phyloP scores from a whole-genome alignment of 2,113 vertebrate species.

The Tyrannus savana region DNA sequence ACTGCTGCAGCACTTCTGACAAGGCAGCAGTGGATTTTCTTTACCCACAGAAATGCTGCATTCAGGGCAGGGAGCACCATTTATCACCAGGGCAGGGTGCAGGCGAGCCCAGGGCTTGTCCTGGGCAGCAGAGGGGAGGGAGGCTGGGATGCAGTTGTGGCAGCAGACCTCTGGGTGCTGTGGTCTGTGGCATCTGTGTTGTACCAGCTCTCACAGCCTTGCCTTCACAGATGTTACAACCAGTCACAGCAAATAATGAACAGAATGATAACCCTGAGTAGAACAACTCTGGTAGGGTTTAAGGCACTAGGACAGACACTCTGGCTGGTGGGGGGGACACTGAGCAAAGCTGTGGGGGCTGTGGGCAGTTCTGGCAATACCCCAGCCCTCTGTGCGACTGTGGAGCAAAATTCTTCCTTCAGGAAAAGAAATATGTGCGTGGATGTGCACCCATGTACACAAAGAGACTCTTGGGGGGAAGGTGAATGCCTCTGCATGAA shows the following conservation, averaged over 20 bases:
- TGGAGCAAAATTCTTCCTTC: background rate
- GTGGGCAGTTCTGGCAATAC: background rate
- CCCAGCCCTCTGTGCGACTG: background rate
- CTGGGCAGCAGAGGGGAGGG: background rate
- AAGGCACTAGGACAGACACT: background rate
- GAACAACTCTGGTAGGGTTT: background rate
- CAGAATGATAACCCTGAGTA: background rate
- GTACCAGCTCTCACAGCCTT: background rate
- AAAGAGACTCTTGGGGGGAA: background rate
- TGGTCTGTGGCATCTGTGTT: background rate
- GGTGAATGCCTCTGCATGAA: background rate
- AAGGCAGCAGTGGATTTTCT: background rate
- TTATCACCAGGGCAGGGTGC: background rate
- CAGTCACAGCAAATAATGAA: background rate
- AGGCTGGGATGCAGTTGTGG: background rate
- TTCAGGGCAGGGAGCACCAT: background rate
- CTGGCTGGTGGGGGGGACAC: background rate
- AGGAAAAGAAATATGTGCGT: background rate
- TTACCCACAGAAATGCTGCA: background rate
- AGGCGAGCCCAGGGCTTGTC: too few relatives aligned
- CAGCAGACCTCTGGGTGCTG: rapidly evolving
- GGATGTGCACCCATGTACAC: background rate
- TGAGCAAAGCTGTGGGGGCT: background rate
- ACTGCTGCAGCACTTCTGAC: background rate
- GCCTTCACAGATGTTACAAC: background rate